Conservation (phyloP, 1,140 invertebrate genomes). For the Whitmania pigra region DNA sequence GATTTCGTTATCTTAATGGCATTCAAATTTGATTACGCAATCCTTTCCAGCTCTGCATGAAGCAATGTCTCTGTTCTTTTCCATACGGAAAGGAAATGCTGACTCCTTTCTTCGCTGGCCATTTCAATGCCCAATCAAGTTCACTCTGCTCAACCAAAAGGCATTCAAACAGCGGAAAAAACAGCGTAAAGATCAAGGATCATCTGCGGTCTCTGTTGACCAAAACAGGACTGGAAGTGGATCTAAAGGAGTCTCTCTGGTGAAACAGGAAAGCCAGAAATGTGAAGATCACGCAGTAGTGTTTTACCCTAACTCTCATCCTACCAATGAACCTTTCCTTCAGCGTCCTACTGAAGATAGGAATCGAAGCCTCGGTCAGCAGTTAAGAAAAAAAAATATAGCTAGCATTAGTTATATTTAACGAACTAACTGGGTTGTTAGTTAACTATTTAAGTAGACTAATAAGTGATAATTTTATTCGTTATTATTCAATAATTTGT, state of each 20-base stretch:
- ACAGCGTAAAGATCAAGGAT: background rate
- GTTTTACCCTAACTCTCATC: constrained; percentile 6
- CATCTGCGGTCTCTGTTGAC: background rate
- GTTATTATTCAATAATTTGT: no score
- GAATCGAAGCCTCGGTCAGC: constrained; percentile 15
- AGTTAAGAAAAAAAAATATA: background rate
- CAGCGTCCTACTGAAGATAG: constrained; percentile 2
- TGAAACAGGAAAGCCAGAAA: constrained; percentile 3
- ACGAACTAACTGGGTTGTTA: no score
- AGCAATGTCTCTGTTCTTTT: constrained; percentile 25
- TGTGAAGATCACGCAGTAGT: background rate
- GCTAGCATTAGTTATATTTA: no score
- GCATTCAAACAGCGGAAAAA: background rate
- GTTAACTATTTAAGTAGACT: no score
- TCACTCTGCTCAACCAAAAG: constrained; percentile 25
- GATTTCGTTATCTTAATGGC: no score
- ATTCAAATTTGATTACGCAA: no score
- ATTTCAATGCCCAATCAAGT: constrained; percentile 22
- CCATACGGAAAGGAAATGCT: constrained; percentile 20
- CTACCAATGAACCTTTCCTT: constrained; percentile 10
- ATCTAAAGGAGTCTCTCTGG: no score
- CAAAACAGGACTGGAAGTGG: no score
- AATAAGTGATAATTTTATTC: no score
- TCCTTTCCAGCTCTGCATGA: background rate
- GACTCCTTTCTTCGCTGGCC: constrained; percentile 27